Conservation (phyloP, 2,113 vertebrate genomes). For the Toxotes chatareus region DNA sequence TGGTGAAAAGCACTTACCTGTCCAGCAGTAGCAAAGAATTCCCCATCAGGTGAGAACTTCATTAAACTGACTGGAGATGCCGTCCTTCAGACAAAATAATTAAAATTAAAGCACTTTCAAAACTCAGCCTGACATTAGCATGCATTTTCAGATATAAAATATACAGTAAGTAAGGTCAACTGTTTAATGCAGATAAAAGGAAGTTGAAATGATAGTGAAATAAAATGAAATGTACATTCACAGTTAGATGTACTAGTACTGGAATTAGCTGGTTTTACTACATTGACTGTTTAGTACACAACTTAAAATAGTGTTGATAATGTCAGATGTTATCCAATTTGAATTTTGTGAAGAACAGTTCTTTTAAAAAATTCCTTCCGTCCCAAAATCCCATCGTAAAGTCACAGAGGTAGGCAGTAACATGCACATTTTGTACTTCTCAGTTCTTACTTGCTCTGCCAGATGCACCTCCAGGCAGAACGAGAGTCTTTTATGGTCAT, state of each 20-base stretch:
- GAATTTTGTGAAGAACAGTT: neutral
- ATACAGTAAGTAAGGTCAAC: neutral
- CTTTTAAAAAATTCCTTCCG: neutral
- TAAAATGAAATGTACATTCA: neutral
- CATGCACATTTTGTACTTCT: neutral
- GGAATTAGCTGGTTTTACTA: neutral
- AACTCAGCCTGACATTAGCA: neutral
- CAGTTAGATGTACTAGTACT: neutral
- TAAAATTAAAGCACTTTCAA: neutral
- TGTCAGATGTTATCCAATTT: neutral
- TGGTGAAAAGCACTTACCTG: slow-evolving; percentile 82
- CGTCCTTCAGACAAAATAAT: slow-evolving; percentile 82
- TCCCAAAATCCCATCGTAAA: neutral
- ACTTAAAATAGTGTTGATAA: neutral
- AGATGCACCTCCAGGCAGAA: slow-evolving; percentile 91
- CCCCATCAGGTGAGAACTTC: slow-evolving; percentile 96
- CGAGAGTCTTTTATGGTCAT: slow-evolving; percentile 63
- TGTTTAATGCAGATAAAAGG: neutral
- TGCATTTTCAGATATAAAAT: neutral
- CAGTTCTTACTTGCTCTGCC: slow-evolving; percentile 94
- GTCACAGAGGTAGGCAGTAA: neutral
- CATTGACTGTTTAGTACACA: neutral
- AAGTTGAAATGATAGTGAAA: neutral
- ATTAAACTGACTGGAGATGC: slow-evolving; percentile 92
- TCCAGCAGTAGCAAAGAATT: slow-evolving; percentile 97